A percentile compares a stretch with the other conserved stretches of the same genome.
phyloP scores from a whole-genome alignment of 2,113 vertebrate species.

The Pao palembangensis region DNA sequence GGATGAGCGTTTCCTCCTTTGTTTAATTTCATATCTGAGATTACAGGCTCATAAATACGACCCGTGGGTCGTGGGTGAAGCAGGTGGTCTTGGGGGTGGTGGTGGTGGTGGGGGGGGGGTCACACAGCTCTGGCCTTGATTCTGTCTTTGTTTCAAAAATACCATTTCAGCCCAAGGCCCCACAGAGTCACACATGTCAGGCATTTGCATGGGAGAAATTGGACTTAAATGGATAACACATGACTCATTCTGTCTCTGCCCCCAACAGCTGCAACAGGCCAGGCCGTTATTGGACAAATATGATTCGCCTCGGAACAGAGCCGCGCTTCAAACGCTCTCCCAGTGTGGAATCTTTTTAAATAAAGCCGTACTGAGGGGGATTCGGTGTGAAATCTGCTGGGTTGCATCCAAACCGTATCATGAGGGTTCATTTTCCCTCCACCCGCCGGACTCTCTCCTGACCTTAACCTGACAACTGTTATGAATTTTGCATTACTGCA shows the following conservation, averaged over 20 bases:
- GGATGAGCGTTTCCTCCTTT: conserved; percentile 20
- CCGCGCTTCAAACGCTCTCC: conserved; percentile 63
- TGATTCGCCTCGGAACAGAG: conserved; percentile 62
- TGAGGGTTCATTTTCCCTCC: conserved; percentile 45
- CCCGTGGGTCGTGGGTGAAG: conserved; percentile 40
- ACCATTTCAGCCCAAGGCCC: conserved; percentile 44
- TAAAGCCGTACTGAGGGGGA: conserved; percentile 60
- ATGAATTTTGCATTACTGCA: conserved; percentile 55
- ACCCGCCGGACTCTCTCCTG: conserved; percentile 2
- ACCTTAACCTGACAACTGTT: conserved; percentile 64
- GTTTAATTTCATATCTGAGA: conserved; percentile 29
- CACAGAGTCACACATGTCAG: conserved; percentile 66
- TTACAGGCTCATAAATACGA: conserved; percentile 23
- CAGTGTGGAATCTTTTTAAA: conserved; percentile 64
- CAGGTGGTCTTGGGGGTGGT: conserved; percentile 42
- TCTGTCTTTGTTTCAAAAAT: conserved; percentile 40
- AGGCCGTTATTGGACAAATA: conserved; percentile 69
- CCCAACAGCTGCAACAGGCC: conserved; percentile 66
- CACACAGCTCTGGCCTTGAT: conserved; percentile 34
- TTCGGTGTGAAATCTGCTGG: conserved; percentile 61
- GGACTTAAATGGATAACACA: conserved; percentile 70
- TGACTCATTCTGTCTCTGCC: conserved; percentile 61
- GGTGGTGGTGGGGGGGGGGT: conserved; percentile 14
- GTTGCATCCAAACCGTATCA: conserved; percentile 52
- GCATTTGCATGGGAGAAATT: conserved; percentile 69